phyloP scores from a whole-genome alignment of 2,888 invertebrate genomes.

The Ophion ventricosus region DNA sequence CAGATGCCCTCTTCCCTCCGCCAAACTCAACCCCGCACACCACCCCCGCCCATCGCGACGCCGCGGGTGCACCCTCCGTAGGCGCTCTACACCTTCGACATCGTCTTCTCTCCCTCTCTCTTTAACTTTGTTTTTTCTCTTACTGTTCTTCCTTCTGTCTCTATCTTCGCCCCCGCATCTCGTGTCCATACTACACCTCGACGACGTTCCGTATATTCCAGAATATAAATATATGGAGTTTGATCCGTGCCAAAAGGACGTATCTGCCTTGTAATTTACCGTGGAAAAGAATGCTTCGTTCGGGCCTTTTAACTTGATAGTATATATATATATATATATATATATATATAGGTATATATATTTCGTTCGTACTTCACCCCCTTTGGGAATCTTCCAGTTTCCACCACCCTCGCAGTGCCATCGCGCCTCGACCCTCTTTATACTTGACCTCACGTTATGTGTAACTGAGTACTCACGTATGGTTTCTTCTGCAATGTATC shows the following conservation, averaged over 20 bases:
- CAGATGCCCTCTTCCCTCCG: slow-evolving; percentile 78
- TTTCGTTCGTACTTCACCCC: slow-evolving; percentile 47
- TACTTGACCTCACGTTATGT: slow-evolving; percentile 66
- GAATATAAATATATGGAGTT: not conserved
- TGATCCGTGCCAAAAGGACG: slow-evolving; percentile 1
- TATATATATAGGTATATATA: slow-evolving; percentile 17
- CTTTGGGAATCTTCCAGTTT: slow-evolving; percentile 62
- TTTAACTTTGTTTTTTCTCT: slow-evolving; percentile 11
- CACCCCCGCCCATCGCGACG: slow-evolving; percentile 65
- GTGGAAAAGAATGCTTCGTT: not conserved
- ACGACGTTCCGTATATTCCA: slow-evolving; percentile 26
- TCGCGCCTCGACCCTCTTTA: slow-evolving; percentile 55
- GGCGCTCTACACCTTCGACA: slow-evolving; percentile 62
- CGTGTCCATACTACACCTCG: slow-evolving; percentile 18
- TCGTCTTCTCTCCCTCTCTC: slow-evolving; percentile 38
- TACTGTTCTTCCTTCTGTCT: slow-evolving; percentile 25
- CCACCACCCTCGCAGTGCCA: slow-evolving; percentile 62
- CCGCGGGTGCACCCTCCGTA: slow-evolving; percentile 48
- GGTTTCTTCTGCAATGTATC: slow-evolving; percentile 78
- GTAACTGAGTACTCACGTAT: slow-evolving; percentile 72
- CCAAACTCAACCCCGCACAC: slow-evolving; percentile 29
- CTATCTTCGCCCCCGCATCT: slow-evolving; percentile 33
- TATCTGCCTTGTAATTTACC: not conserved
- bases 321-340: slow-evolving; percentile 17
- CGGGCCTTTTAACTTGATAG: slow-evolving; percentile 11